phyloP scores from a whole-genome alignment of 2,113 vertebrate genomes.

The Gadus chalcogrammus region DNA sequence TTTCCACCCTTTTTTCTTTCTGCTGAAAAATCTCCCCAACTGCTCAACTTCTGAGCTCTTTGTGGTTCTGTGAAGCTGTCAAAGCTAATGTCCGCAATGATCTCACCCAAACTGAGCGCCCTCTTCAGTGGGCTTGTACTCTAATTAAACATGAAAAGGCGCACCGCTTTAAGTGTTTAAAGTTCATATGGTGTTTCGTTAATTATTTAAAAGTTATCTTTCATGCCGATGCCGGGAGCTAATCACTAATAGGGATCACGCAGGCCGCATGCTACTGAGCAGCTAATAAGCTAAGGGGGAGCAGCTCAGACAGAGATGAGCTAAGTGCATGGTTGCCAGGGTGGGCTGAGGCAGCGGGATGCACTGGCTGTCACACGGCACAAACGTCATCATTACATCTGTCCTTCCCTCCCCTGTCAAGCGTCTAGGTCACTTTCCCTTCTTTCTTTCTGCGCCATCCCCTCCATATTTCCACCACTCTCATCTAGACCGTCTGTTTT shows the following conservation, averaged over 20 bases:
- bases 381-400: conserved; percentile 34
- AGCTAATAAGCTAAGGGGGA: conserved; percentile 3
- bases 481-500: background rate
- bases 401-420: background rate
- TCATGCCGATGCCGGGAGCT: too few relatives aligned
- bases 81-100: too few relatives aligned
- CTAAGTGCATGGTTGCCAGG: conserved; percentile 11
- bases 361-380: conserved; percentile 16
- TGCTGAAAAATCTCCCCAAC: too few relatives aligned
- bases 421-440: background rate
- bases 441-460: background rate
- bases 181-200: conserved; percentile 16
- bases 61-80: too few relatives aligned
- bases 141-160: conserved; percentile 45
- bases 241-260: conserved; percentile 25
- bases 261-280: background rate
- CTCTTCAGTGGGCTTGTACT: too few relatives aligned
- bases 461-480: background rate
- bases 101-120: too few relatives aligned
- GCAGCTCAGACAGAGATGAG: conserved; percentile 20
- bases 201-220: conserved; percentile 1
- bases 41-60: too few relatives aligned
- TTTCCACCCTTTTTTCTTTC: too few relatives aligned
- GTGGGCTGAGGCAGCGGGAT: conserved; percentile 8
- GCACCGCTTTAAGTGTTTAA: conserved; percentile 36